Evolutionary conservation across 2,113 vertebrate species (phyloP), one percentile per base, ranked within the genome.

Genomic region (Agapornis roseicollis): DNA sequence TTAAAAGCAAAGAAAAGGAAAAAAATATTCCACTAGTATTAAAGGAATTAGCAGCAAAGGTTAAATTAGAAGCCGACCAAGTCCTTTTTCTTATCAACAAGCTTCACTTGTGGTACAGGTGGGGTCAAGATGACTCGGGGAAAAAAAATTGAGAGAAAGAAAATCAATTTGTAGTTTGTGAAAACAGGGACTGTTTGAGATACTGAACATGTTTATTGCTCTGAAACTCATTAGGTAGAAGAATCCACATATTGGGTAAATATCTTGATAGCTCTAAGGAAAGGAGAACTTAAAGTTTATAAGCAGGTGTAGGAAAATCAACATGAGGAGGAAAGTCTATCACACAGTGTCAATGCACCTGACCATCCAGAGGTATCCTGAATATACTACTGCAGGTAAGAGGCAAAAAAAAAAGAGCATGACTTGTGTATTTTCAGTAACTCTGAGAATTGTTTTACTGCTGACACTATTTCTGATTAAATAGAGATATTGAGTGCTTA

Each of bases 1-100:
- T 8, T 7, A 14, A 66, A 70, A 29, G 1, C 0, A 55, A 37
- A n/a, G 3, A 6, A 8, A 13, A 3, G 4, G 1, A 11, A 11
- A 24, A 49, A 17, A 64, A 10, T 1, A 28, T 6, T 35, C 33
- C 24, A 42, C 14, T 19, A 11, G 4, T 56, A 44, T 11, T 52
- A 39, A 37, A 70, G 25, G n/a, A 73, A 65, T 92, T 90, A 80
- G 6, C 23, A 85, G 41, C n/a, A 73, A 78, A 66, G 33, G 80
- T 80, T 65, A 80, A n/a, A 87, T 89, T 71, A 94, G 46, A 58
- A 92, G 7, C n/a, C 14, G 42, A 73, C 73, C 31, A 61, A 41
- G 28, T n/a, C 17, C 24, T 70, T 53, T 31, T 11, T 56, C 24
- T 85, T 93, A 95, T 63, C 71, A 70, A 83, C 1, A 70, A 50